Percentiles rank a stretch among this genome's conserved stretches.
Evolutionary conservation across 2,888 invertebrate species (phyloP).

Genomic region (Nephrotoma flavescens): DNA sequence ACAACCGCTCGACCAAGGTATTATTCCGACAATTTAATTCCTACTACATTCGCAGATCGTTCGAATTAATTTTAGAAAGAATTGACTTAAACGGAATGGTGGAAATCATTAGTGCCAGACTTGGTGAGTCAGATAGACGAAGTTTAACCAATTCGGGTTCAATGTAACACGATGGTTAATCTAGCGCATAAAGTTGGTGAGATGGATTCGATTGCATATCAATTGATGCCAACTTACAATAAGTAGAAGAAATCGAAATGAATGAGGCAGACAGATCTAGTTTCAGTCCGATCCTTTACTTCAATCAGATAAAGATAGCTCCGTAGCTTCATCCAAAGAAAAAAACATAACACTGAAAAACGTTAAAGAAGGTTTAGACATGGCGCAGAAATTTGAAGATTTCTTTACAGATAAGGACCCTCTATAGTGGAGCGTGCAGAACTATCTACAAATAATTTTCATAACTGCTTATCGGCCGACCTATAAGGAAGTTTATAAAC

Average conservation of each 20-base stretch:
- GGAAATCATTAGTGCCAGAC: too few relatives aligned
- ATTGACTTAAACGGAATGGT: too few relatives aligned
- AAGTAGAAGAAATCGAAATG: neutral
- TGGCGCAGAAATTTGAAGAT: neutral
- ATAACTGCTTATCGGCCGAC: neutral
- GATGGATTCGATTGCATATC: too few relatives aligned
- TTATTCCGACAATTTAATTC: too few relatives aligned
- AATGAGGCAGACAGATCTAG: neutral
- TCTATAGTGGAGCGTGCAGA: neutral
- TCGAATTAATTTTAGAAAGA: too few relatives aligned
- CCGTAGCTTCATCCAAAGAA: neutral
- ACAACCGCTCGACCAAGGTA: too few relatives aligned
- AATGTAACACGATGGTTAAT: too few relatives aligned
- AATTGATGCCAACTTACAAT: too few relatives aligned
- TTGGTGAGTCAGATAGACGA: neutral
- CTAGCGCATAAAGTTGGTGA: too few relatives aligned
- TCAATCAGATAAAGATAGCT: neutral
- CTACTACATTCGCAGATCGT: too few relatives aligned
- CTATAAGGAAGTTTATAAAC: too few relatives aligned
- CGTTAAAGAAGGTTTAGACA: neutral
- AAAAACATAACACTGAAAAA: neutral
- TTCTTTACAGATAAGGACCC: neutral
- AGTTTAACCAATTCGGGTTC: neutral
- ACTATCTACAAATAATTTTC: neutral
- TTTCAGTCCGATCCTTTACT: neutral